Percentiles rank a stretch among this genome's conserved stretches.
Conservation (phyloP, 2,888 invertebrate genomes). For the Tinea semifulvella region DNA sequence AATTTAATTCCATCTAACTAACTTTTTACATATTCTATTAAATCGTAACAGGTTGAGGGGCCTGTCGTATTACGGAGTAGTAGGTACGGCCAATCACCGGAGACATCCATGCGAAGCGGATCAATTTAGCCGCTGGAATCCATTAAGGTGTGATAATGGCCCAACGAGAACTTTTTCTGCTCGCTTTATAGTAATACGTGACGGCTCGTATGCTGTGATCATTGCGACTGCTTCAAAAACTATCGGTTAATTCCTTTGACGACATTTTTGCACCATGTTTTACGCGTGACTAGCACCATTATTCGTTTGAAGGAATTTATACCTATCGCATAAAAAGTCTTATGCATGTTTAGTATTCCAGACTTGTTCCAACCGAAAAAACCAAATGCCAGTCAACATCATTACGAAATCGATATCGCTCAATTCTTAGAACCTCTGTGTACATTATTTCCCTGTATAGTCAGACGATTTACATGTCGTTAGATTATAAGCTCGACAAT, state of each 20-base stretch:
- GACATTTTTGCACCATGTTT: too few species aligned
- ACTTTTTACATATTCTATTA: constrained; percentile 1
- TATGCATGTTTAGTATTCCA: not conserved
- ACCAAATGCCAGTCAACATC: not conserved
- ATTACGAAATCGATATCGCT: not conserved
- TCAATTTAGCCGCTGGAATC: constrained; percentile 27
- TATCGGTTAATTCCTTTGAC: too few species aligned
- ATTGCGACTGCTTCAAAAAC: too few species aligned
- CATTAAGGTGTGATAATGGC: constrained; percentile 28
- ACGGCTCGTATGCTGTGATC: constrained; percentile 3
- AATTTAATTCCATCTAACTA: too few species aligned
- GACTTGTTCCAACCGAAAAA: not conserved
- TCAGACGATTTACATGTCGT: constrained; percentile 6
- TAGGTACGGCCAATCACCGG: constrained; percentile 3
- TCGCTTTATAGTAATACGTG: constrained; percentile 11
- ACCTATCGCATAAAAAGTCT: too few species aligned
- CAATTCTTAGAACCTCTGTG: not conserved
- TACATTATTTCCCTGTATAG: not conserved
- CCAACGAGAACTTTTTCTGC: constrained; percentile 23
- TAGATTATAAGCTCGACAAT: constrained; percentile 2
- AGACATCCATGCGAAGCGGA: constrained; percentile 17
- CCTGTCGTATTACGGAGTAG: constrained; percentile 3
- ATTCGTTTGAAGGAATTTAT: too few species aligned
- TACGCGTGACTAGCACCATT: too few species aligned
- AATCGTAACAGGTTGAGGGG: not conserved